These are phyloP conservation scores for Drusus annulatus DNA, from an alignment of 1,140 invertebrate genomes.

Conservation along the genomic window DNA sequence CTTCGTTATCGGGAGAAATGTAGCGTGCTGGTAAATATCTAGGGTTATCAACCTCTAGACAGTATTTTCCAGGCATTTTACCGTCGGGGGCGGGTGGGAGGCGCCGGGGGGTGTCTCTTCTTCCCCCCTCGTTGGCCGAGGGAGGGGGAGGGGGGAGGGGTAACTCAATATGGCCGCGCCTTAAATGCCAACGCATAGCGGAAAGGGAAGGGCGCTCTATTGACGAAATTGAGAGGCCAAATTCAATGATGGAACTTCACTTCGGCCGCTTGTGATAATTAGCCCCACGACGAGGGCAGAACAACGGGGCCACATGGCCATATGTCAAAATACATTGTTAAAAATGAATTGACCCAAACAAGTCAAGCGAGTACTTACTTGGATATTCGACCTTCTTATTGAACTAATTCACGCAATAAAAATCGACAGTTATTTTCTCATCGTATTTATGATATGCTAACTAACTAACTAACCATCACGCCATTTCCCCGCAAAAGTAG, in stretches of 20 bases:
- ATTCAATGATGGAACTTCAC: conserved; percentile 32
- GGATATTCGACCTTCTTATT: no score
- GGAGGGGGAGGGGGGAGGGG: not conserved
- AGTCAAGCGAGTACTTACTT: no score
- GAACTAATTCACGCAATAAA: no score
- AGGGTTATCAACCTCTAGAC: conserved; percentile 32
- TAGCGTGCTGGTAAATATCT: conserved; percentile 20
- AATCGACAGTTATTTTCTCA: no score
- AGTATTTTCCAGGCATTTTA: conserved; percentile 33
- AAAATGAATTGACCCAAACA: no score
- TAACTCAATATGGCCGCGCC: conserved; percentile 54
- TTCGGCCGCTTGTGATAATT: conserved; percentile 24
- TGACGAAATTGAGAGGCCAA: conserved; percentile 46
- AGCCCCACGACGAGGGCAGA: conserved; percentile 21
- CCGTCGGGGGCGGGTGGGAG: not conserved
- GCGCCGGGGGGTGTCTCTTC: not conserved
- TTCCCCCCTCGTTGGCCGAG: not conserved
- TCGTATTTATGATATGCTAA: no score
- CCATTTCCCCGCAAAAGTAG: no score
- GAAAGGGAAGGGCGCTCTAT: conserved; percentile 23
- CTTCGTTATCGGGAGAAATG: not conserved
- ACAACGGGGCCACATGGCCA: not conserved
- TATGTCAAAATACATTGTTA: not conserved
- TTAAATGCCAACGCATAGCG: conserved; percentile 49
- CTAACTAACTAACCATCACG: no score